Evolutionary conservation across 2,113 vertebrate species (phyloP).

Genomic region (Tyto alba): DNA sequence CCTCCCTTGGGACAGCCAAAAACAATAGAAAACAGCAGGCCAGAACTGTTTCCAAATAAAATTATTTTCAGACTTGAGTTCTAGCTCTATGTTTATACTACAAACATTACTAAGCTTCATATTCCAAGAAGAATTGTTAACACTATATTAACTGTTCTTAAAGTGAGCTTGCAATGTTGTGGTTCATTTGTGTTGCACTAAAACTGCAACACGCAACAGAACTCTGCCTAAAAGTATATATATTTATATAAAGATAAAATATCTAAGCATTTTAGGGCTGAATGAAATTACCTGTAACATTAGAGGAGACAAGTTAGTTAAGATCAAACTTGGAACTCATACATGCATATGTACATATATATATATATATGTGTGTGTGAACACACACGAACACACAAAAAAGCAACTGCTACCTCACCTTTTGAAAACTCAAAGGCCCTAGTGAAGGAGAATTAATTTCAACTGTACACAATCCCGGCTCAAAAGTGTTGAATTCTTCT

Average conservation of each 20-base stretch:
- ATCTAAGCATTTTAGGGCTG: neutral
- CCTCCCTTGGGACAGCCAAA: neutral
- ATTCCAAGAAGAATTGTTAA: neutral
- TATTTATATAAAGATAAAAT: neutral
- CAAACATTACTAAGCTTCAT: neutral
- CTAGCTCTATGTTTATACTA: neutral
- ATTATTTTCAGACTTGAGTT: neutral
- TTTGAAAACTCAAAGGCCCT: neutral
- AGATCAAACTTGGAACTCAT: neutral
- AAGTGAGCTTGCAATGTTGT: neutral
- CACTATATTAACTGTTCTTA: neutral
- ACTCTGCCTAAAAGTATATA: neutral
- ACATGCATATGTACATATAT: fast-evolving
- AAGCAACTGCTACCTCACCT: neutral
- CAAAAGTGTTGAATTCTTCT: neutral
- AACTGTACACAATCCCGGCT: neutral
- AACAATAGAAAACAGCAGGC: neutral
- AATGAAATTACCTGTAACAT: neutral
- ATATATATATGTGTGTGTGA: fast-evolving
- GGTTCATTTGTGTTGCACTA: neutral
- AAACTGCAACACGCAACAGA: no score
- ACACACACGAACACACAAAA: neutral
- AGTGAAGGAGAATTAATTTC: neutral
- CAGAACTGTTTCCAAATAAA: neutral
- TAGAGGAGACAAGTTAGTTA: neutral